A percentile compares a stretch with the other conserved stretches of the same genome.
Conservation (phyloP, 2,113 vertebrate species). For the Pandion haliaetus region DNA sequence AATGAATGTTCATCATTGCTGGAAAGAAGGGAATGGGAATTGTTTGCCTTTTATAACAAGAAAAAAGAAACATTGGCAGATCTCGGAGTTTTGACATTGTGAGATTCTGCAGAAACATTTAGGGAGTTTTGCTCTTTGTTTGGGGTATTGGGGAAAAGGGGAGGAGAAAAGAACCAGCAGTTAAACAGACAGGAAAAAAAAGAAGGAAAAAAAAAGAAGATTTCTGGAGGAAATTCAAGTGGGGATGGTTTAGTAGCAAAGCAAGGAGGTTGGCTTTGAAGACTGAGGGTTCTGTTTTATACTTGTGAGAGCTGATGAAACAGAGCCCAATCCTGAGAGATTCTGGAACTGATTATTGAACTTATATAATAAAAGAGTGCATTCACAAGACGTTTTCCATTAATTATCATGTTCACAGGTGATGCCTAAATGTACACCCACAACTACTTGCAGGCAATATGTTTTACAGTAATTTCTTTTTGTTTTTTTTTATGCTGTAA, state of each 20-base stretch:
- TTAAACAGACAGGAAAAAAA: neutral
- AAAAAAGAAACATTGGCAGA: neutral
- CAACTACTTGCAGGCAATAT: neutral
- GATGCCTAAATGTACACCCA: neutral
- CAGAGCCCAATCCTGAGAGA: neutral
- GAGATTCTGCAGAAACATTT: neutral
- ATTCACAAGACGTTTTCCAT: neutral
- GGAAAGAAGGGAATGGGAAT: neutral
- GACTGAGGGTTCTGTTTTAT: neutral
- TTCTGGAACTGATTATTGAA: neutral
- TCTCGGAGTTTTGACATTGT: neutral
- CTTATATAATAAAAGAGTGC: neutral
- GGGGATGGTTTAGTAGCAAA: neutral
- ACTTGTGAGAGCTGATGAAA: neutral
- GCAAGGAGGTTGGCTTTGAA: neutral
- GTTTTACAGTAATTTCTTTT: neutral
- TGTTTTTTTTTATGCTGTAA: neutral
- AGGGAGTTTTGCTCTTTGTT: neutral
- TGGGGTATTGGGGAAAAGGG: neutral
- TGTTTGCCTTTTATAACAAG: neutral
- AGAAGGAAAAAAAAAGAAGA: rapidly evolving
- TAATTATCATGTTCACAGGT: neutral
- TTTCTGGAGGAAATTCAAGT: neutral
- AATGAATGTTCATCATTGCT: neutral
- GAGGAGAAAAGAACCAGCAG: neutral